Conservation (phyloP, 2,888 invertebrate species). For the Tethea ocularis region DNA sequence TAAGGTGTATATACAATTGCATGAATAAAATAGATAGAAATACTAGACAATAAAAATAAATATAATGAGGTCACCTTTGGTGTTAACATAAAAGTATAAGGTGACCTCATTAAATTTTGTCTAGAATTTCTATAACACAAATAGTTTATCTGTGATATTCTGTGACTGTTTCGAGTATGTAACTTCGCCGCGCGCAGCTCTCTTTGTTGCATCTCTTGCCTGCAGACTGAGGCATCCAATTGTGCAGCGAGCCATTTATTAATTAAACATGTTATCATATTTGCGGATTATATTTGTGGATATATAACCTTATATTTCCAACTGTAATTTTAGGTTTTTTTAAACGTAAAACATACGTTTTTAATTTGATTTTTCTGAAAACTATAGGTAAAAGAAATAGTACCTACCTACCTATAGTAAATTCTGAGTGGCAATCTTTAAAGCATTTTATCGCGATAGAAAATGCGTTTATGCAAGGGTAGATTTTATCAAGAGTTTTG, state of each 20-base stretch:
- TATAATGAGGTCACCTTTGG: no score
- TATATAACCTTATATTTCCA: no score
- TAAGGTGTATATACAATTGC: no score
- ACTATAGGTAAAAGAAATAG: no score
- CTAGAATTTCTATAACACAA: neutral
- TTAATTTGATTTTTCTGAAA: no score
- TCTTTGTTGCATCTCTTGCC: neutral
- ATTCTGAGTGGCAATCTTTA: neutral
- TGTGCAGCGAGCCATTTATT: neutral
- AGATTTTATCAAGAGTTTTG: constrained; percentile 37
- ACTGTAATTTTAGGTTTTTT: neutral
- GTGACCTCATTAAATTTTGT: no score
- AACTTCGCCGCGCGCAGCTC: neutral
- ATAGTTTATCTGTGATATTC: neutral
- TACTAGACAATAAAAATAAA: no score
- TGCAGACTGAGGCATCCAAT: neutral
- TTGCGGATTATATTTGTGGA: neutral
- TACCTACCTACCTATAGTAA: neutral
- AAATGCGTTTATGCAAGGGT: constrained; percentile 1
- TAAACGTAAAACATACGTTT: no score
- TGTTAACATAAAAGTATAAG: no score
- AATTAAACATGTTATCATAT: neutral
- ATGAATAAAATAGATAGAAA: no score
- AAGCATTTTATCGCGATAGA: neutral
- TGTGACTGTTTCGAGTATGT: neutral